Conservation (phyloP, 2,797 vertebrate genomes). For the Sebastes dallii region DNA sequence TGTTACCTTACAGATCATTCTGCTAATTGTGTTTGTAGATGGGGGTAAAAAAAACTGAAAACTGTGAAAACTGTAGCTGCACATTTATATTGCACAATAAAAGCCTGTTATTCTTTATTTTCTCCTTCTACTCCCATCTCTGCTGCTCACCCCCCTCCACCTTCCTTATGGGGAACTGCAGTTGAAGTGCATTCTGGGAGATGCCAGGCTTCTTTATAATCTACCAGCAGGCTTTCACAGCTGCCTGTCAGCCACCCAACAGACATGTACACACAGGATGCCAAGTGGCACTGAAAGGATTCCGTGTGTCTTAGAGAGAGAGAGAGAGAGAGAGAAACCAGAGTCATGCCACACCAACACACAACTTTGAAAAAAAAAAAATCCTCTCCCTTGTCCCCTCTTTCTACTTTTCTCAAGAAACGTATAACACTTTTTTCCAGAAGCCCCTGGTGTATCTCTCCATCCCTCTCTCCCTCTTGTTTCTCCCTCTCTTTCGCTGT, state of each 20-base stretch:
- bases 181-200: constrained; percentile 92
- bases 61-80: neutral
- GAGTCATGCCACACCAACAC: constrained; percentile 2
- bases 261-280: constrained; percentile 42
- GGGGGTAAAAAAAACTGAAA: too few relatives aligned
- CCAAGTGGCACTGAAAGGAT: constrained; percentile 43
- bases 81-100: neutral
- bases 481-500: constrained; percentile 43
- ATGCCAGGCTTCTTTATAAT: constrained; percentile 95
- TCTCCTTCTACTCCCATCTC: neutral
- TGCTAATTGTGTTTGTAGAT: too few relatives aligned
- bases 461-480: constrained; percentile 20
- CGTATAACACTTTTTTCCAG: constrained; percentile 21
- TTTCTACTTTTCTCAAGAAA: constrained; percentile 23
- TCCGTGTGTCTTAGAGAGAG: constrained; percentile 16
- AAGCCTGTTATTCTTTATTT: neutral
- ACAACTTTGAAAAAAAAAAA: neutral
- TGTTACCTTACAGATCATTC: neutral
- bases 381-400: neutral
- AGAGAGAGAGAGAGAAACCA: neutral
- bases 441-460: constrained; percentile 34
- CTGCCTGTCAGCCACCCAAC: constrained; percentile 81
- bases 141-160: constrained; percentile 8
- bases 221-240: constrained; percentile 94
- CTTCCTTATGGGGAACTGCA: constrained; percentile 64